phyloP scores from a whole-genome alignment of 2,113 vertebrate genomes.

The Talpa occidentalis region DNA sequence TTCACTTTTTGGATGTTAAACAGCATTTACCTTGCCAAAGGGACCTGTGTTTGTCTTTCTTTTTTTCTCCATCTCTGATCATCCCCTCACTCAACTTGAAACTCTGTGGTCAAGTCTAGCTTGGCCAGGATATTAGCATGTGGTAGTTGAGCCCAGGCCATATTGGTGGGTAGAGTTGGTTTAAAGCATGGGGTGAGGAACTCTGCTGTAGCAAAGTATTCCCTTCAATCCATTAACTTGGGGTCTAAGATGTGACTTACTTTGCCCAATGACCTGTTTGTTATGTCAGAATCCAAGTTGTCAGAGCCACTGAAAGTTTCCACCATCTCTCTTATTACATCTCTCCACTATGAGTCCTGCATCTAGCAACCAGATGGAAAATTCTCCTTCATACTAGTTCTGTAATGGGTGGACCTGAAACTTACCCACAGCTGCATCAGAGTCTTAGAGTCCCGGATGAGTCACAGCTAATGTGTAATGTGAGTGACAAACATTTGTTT shows the following conservation, averaged over 20 bases:
- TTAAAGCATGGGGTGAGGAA: neutral
- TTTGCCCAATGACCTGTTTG: neutral
- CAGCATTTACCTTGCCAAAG: conserved; percentile 71
- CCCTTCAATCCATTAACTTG: neutral
- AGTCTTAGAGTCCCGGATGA: neutral
- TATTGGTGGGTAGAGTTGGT: conserved; percentile 36
- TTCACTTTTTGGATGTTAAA: conserved; percentile 73
- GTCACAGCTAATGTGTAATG: neutral
- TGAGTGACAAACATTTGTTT: neutral
- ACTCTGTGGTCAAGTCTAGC: conserved; percentile 69
- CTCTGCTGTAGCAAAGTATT: neutral
- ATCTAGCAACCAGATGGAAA: neutral
- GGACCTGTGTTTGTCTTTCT: conserved; percentile 40
- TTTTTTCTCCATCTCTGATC: conserved; percentile 66
- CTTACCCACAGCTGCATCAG: neutral
- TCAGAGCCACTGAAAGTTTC: neutral
- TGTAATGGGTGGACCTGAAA: neutral
- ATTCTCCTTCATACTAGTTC: neutral
- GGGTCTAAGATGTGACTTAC: neutral
- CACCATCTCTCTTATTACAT: neutral
- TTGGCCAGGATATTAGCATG: conserved; percentile 62
- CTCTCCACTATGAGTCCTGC: neutral
- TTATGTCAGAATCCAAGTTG: neutral
- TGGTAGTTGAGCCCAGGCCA: conserved; percentile 51
- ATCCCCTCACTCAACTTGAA: conserved; percentile 66